Percentiles rank a stretch among this genome's conserved stretches.
Conservation (phyloP, 2,888 invertebrate species). For the Ferrisia virgata region DNA sequence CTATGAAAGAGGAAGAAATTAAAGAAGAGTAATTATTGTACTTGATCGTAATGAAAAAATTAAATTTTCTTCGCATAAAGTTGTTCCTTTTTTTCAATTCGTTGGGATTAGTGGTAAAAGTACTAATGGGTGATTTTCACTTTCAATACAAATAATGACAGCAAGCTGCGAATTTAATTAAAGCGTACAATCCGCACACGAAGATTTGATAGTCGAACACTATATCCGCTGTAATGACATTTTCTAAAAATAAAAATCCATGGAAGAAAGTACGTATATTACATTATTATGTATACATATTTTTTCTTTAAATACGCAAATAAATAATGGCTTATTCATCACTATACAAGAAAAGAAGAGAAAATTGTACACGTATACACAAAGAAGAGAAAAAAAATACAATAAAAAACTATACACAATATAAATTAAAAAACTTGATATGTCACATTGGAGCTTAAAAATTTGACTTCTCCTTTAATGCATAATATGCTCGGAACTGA, state of each 20-base stretch:
- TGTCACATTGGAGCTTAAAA: not conserved
- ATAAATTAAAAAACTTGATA: slow-evolving; percentile 10
- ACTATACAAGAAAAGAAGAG: slow-evolving; percentile 19
- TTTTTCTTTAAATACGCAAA: not conserved
- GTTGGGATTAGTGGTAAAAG: not conserved
- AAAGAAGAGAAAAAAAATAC: not conserved
- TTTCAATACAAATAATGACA: not conserved
- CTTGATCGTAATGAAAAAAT: not conserved
- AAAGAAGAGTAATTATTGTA: slow-evolving; percentile 26
- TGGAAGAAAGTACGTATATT: slow-evolving; percentile 39
- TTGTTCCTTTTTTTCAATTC: not conserved
- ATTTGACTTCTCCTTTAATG: not conserved
- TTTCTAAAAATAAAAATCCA: slow-evolving; percentile 2
- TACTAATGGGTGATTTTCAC: slow-evolving; percentile 17
- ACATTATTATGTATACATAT: too few species aligned
- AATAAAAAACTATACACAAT: slow-evolving; percentile 23
- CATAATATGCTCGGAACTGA: not conserved
- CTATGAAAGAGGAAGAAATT: slow-evolving; percentile 32
- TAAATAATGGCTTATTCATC: slow-evolving; percentile 42
- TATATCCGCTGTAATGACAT: not conserved
- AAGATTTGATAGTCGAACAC: not conserved
- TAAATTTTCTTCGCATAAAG: not conserved
- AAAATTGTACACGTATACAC: slow-evolving; percentile 29
- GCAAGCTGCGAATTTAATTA: not conserved
- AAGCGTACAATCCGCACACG: not conserved